These are phyloP conservation scores for Hypothenemus hampei DNA, from an alignment of 1,140 invertebrate genomes.

Conservation along the genomic window DNA sequence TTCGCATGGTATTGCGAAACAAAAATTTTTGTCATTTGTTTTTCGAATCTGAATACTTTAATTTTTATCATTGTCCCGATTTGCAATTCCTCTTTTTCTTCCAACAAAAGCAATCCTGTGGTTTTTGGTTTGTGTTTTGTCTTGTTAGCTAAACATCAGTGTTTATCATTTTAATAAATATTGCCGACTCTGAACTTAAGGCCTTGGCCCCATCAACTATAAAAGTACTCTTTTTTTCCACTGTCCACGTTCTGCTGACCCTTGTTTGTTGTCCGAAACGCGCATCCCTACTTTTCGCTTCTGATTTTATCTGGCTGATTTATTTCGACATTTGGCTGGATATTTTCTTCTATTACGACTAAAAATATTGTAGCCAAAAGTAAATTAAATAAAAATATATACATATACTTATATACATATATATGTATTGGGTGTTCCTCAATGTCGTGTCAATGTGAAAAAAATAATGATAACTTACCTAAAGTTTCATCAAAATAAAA, in stretches of 20 bases:
- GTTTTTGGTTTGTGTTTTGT: not conserved
- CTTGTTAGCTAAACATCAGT: not conserved
- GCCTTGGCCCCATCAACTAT: not conserved
- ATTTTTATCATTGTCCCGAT: no score
- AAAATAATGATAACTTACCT: no score
- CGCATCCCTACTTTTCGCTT: constrained; percentile 10
- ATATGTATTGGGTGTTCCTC: no score
- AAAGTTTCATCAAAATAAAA: no score
- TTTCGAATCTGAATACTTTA: no score
- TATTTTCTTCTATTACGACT: constrained; percentile 7
- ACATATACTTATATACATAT: no score
- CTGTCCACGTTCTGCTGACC: constrained; percentile 5
- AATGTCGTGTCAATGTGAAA: no score
- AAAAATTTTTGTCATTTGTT: no score
- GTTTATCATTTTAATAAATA: not conserved
- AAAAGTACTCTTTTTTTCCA: not conserved
- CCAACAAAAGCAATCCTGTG: not conserved
- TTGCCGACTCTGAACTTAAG: not conserved
- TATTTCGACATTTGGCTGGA: constrained; percentile 12
- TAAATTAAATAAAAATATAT: no score
- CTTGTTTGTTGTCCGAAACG: not conserved
- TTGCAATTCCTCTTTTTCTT: no score
- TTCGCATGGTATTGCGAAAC: no score
- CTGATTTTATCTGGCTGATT: constrained; percentile 12
- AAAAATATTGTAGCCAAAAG: not conserved